Evolutionary conservation across 64 coral and sea anemone species (phyloP).

Genomic region (Stichodactyla mertensii): DNA sequence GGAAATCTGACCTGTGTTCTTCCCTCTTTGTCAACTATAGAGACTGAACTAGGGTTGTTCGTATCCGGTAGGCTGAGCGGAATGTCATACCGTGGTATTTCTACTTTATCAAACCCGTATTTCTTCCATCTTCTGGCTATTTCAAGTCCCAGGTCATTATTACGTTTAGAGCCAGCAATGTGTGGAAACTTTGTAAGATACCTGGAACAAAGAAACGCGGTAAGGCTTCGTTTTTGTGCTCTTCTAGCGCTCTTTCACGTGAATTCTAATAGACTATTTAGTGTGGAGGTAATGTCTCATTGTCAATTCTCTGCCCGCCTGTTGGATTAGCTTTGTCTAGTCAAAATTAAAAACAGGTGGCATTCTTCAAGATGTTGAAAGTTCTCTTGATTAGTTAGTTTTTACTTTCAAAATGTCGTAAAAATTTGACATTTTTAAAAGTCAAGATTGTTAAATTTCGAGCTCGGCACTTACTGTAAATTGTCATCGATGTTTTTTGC

Average conservation of each 20-base stretch:
- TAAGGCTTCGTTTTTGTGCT: not conserved
- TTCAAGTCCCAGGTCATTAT: constrained; percentile 14
- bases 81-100: constrained; percentile 20
- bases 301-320: no score
- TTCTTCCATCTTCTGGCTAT: not conserved
- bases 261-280: not conserved
- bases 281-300: no score
- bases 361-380: no score
- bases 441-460: no score
- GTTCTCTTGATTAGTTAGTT: no score
- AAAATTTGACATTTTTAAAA: no score
- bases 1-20: not conserved
- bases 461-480: not conserved
- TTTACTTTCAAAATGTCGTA: no score
- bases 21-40: not conserved
- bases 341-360: no score
- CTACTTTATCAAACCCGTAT: constrained; percentile 26
- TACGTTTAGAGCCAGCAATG: constrained; percentile 17
- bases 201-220: not conserved
- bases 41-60: not conserved
- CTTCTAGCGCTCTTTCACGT: not conserved
- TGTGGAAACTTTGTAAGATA: constrained; percentile 13
- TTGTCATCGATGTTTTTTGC: not conserved
- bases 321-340: no score
- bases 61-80: not conserved